Evolutionary conservation across 2,797 vertebrate species (phyloP).

Genomic region (Gobionotothen gibberifrons): DNA sequence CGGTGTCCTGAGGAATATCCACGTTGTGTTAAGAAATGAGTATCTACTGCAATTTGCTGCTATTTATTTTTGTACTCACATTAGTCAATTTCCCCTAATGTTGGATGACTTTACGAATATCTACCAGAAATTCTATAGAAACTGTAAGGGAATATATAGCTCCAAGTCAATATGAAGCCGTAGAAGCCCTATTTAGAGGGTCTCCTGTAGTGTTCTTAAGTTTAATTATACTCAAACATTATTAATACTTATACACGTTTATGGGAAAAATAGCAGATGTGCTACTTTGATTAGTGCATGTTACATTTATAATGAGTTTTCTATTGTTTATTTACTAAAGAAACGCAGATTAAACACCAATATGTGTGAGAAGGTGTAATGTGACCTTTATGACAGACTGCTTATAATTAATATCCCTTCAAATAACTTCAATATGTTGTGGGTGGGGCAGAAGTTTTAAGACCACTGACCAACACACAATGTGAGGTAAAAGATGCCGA

Average conservation of each 20-base stretch:
- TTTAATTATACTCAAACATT: background rate
- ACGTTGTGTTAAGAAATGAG: background rate
- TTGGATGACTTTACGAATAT: background rate
- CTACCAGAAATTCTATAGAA: background rate
- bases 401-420: background rate
- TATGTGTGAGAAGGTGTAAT: background rate
- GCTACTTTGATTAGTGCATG: no score
- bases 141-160: background rate
- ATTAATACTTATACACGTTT: no score
- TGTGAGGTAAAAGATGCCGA: constrained; percentile 92
- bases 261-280: no score
- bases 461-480: constrained; percentile 91
- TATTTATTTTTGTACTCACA: background rate
- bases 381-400: background rate
- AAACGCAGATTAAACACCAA: background rate
- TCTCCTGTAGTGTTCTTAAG: background rate
- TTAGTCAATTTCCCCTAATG: background rate
- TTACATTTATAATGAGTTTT: background rate
- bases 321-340: background rate
- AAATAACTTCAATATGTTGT: background rate
- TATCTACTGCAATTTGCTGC: background rate
- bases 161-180: background rate
- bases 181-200: background rate
- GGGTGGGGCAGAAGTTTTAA: background rate
- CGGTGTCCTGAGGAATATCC: background rate